phyloP scores from a whole-genome alignment of 1,140 invertebrate genomes.

The Xylocopa sonorina region DNA sequence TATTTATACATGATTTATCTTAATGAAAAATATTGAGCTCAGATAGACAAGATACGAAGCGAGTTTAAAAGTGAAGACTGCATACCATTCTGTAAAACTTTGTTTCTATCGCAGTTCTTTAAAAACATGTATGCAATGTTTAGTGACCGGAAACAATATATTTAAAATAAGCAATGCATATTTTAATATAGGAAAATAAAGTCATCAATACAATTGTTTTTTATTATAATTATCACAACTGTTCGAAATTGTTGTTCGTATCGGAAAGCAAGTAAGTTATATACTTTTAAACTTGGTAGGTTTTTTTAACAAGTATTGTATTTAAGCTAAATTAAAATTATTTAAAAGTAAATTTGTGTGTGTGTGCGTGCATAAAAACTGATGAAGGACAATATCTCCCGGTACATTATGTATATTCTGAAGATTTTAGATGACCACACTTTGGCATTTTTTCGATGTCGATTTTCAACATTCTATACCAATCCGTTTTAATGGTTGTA shows the following conservation, averaged over 20 bases:
- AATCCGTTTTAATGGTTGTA: neutral
- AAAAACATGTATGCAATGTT: constrained; percentile 14
- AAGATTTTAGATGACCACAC: neutral
- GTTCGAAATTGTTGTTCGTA: constrained; percentile 28
- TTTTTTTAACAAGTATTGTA: constrained; percentile 71
- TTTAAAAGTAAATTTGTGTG: constrained; percentile 65
- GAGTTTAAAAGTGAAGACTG: constrained; percentile 46
- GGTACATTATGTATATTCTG: constrained; percentile 10
- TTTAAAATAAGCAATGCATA: constrained; percentile 33
- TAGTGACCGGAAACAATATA: constrained; percentile 29
- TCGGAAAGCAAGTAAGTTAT: constrained; percentile 43
- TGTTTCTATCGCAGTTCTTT: constrained; percentile 46
- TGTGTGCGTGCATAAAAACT: constrained; percentile 18
- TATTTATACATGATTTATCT: constrained; percentile 62
- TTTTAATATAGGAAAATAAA: constrained; percentile 54
- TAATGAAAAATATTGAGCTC: constrained; percentile 37
- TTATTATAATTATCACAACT: constrained; percentile 40
- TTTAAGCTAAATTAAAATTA: constrained; percentile 74
- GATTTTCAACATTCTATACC: constrained; percentile 1
- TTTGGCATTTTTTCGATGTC: constrained; percentile 11
- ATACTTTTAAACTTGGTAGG: constrained; percentile 33
- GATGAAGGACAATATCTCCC: constrained; percentile 24
- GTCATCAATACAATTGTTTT: constrained; percentile 36
- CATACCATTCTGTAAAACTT: constrained; percentile 27
- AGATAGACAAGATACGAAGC: constrained; percentile 17